phyloP scores from a whole-genome alignment of 1,140 invertebrate genomes.

The Drosophila ficusphila region DNA sequence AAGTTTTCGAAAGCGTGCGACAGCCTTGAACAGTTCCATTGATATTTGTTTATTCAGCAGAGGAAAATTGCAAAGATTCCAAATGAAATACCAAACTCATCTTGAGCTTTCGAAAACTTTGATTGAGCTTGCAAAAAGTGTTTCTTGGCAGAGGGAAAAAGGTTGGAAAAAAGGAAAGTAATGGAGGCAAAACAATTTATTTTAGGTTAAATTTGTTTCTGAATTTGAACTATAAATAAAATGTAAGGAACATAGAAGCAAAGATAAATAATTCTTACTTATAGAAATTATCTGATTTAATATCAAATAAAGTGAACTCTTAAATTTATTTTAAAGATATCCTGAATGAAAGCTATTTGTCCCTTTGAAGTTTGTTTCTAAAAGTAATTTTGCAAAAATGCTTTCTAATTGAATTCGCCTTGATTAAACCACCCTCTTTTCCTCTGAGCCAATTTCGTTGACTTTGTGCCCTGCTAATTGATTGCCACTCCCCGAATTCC shows the following conservation, averaged over 20 bases:
- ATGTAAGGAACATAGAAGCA: no score
- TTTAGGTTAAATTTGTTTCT: no score
- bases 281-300: no score
- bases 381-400: not conserved
- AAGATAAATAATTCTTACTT: no score
- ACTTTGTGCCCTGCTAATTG: conserved; percentile 8
- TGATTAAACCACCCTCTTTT: not conserved
- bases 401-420: not conserved
- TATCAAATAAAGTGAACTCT: no score
- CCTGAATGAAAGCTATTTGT: no score
- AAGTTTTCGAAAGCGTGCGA: conserved; percentile 90
- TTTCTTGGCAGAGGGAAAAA: not conserved
- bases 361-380: no score
- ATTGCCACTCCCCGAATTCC: conserved; percentile 6
- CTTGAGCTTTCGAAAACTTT: conserved; percentile 87
- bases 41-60: conserved; percentile 54
- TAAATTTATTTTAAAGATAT: no score
- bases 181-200: no score
- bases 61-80: conserved; percentile 9
- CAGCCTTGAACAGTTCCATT: conserved; percentile 83
- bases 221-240: no score
- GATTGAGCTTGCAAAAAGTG: conserved; percentile 52
- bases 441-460: not conserved
- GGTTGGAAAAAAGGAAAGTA: not conserved
- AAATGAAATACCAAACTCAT: not conserved